These are phyloP conservation scores for Drosophila prolongata DNA, from an alignment of 2,888 invertebrate species.

Conservation along the genomic window DNA sequence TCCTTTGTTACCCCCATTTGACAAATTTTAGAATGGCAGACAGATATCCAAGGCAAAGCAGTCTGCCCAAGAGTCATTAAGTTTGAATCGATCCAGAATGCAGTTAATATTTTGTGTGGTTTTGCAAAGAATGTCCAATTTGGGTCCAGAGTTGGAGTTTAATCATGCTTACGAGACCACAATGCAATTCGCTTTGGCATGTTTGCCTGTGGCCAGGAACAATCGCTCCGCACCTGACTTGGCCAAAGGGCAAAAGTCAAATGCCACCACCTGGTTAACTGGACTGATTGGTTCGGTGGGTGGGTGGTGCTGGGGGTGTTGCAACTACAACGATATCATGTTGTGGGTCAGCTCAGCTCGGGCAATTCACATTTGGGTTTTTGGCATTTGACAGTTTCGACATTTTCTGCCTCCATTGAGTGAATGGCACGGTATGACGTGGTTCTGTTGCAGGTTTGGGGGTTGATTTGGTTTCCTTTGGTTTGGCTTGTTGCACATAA, in stretches of 20 bases:
- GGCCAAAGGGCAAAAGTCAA: conserved; percentile 31
- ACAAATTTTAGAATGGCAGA: background rate
- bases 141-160: conserved; percentile 43
- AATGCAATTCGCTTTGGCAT: conserved; percentile 71
- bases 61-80: conserved; percentile 41
- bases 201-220: conserved; percentile 43
- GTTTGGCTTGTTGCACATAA: conserved; percentile 28
- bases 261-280: conserved; percentile 43
- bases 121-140: conserved; percentile 10
- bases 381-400: conserved; percentile 78
- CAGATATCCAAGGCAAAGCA: background rate
- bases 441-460: conserved; percentile 5
- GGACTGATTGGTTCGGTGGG: conserved; percentile 12
- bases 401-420: conserved; percentile 69
- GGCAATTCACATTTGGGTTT: conserved; percentile 70
- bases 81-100: conserved; percentile 49
- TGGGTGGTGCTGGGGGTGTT: conserved; percentile 2
- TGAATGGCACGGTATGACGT: conserved; percentile 24
- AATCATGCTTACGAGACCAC: conserved; percentile 62
- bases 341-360: conserved; percentile 42
- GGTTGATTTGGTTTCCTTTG: conserved; percentile 7
- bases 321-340: conserved; percentile 21
- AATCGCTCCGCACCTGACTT: conserved; percentile 18
- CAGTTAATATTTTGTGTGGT: conserved; percentile 56
- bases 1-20: background rate